A percentile compares a stretch with the other conserved stretches of the same genome.
Conservation (phyloP, 2,113 vertebrate species). For the Desmodus rotundus region DNA sequence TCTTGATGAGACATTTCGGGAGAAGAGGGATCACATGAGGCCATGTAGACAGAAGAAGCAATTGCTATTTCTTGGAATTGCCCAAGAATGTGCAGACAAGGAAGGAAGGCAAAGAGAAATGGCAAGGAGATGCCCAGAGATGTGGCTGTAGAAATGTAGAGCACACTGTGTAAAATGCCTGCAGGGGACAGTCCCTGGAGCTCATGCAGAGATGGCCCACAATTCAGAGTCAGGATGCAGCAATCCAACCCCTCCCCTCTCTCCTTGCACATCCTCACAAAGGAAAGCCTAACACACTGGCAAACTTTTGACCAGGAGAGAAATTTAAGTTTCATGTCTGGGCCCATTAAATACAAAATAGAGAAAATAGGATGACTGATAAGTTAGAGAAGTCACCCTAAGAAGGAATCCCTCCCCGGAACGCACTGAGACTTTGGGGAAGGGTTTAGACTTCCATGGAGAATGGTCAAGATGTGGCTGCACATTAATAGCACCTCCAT, state of each 20-base stretch:
- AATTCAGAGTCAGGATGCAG: neutral
- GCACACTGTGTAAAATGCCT: too few relatives aligned
- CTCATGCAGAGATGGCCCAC: neutral
- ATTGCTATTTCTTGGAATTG: neutral
- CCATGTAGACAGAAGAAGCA: neutral
- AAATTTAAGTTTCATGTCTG: neutral
- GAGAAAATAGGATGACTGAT: neutral
- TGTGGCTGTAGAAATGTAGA: neutral
- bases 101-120: too few relatives aligned
- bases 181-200: neutral
- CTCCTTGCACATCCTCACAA: neutral
- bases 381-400: neutral
- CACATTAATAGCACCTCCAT: neutral
- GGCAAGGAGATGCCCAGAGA: neutral
- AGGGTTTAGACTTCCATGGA: neutral
- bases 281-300: neutral
- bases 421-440: neutral
- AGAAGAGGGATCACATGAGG: neutral
- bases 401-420: neutral
- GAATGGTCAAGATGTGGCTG: neutral
- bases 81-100: neutral
- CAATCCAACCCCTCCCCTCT: too few relatives aligned
- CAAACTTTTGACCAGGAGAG: neutral
- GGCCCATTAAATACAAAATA: neutral
- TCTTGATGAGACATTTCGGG: neutral